These are phyloP conservation scores for Agriotes lineatus DNA, from an alignment of 2,888 invertebrate species.

Conservation along the genomic window DNA sequence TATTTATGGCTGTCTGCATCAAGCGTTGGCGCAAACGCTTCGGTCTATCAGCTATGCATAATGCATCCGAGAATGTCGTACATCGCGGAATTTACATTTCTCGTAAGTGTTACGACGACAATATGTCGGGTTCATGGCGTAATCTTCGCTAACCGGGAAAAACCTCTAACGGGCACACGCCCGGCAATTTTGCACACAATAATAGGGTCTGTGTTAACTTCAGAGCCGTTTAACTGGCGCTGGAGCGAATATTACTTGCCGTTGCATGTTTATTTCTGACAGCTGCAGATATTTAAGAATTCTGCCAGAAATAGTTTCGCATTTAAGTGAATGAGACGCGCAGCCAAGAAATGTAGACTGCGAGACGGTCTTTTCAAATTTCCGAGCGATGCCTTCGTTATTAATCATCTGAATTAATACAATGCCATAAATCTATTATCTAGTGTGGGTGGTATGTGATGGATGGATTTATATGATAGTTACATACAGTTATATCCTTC, in stretches of 20 bases:
- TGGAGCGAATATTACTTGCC: constrained; percentile 1
- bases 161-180: not conserved
- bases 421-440: too few relatives aligned
- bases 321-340: not conserved
- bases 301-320: not conserved
- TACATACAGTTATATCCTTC: too few relatives aligned
- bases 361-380: too few relatives aligned
- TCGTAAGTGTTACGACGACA: not conserved
- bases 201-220: not conserved
- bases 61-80: constrained; percentile 1
- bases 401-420: too few relatives aligned
- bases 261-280: constrained; percentile 13
- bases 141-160: not conserved
- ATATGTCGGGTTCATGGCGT: not conserved
- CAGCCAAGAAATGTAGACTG: too few relatives aligned
- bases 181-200: not conserved
- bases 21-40: not conserved
- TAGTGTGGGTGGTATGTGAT: too few relatives aligned
- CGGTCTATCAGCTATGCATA: not conserved
- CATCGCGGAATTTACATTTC: not conserved
- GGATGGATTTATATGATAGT: too few relatives aligned
- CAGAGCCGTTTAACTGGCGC: not conserved
- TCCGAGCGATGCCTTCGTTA: too few relatives aligned
- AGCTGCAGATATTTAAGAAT: constrained; percentile 6
- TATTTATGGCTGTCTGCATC: not conserved